These are phyloP conservation scores for Hirundichthys speculiger DNA, from an alignment of 2,113 vertebrate genomes.

Conservation along the genomic window DNA sequence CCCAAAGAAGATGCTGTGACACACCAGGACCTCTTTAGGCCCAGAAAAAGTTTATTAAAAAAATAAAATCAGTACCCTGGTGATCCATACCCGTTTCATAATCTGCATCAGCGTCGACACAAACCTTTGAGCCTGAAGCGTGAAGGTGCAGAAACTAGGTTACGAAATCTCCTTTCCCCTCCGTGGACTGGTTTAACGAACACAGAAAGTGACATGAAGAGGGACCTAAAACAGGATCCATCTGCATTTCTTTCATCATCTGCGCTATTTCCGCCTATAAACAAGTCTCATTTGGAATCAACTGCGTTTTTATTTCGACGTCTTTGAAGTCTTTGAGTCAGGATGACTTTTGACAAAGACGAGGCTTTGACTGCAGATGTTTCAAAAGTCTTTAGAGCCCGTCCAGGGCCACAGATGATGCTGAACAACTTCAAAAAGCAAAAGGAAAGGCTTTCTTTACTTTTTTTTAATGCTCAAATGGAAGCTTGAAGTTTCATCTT, in stretches of 20 bases:
- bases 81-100: too few species aligned
- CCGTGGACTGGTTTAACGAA: background rate
- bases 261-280: slow-evolving; percentile 11
- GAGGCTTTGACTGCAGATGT: background rate
- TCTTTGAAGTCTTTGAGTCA: slow-evolving; percentile 17
- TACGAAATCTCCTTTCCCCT: too few species aligned
- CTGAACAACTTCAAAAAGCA: slow-evolving; percentile 3
- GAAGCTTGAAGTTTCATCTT: slow-evolving; percentile 15
- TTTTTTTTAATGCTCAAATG: background rate
- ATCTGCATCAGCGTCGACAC: too few species aligned
- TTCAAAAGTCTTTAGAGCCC: background rate
- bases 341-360: slow-evolving; percentile 13
- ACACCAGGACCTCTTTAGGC: too few species aligned
- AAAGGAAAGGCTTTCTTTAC: background rate
- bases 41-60: too few species aligned
- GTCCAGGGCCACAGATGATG: slow-evolving; percentile 1
- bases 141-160: too few species aligned
- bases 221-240: background rate
- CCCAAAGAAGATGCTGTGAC: too few species aligned
- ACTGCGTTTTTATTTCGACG: background rate
- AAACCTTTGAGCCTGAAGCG: too few species aligned
- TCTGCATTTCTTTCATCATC: slow-evolving; percentile 12
- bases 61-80: too few species aligned
- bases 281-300: slow-evolving; percentile 30
- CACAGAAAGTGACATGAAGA: background rate